Evolutionary conservation across 2,888 invertebrate genomes (phyloP).

Genomic region (Argyra leucocephala): DNA sequence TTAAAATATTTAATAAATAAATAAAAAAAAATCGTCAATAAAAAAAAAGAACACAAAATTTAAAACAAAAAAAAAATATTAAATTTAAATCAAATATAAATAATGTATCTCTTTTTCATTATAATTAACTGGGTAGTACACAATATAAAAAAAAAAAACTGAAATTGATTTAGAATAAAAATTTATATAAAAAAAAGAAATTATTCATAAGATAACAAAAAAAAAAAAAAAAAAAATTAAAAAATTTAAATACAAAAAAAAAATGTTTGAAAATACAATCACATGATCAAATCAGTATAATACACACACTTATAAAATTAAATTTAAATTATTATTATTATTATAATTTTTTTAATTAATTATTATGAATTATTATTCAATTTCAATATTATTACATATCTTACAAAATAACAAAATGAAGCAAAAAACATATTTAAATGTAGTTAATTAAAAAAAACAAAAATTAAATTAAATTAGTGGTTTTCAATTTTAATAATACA

Average conservation of each 20-base stretch:
- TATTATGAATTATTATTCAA: background rate
- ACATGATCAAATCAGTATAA: background rate
- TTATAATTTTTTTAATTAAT: background rate
- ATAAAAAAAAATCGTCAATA: background rate
- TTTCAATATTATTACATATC: no score
- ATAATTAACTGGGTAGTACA: background rate
- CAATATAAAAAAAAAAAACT: background rate
- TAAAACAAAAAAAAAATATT: no score
- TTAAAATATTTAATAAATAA: background rate
- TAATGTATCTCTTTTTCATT: background rate
- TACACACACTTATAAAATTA: background rate
- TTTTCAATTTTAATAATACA: background rate
- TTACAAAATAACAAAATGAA: background rate
- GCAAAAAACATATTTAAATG: background rate
- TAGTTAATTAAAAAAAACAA: background rate
- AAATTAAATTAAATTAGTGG: background rate
- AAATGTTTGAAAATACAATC: background rate
- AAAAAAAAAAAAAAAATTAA: background rate
- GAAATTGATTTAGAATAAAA: background rate
- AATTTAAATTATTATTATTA: background rate
- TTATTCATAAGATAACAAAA: background rate
- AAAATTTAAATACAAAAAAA: background rate
- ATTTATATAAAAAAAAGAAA: background rate
- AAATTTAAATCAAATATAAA: no score
- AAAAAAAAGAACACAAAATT: no score